phyloP scores from a whole-genome alignment of 1,140 invertebrate genomes.

The Pogonus chalceus region DNA sequence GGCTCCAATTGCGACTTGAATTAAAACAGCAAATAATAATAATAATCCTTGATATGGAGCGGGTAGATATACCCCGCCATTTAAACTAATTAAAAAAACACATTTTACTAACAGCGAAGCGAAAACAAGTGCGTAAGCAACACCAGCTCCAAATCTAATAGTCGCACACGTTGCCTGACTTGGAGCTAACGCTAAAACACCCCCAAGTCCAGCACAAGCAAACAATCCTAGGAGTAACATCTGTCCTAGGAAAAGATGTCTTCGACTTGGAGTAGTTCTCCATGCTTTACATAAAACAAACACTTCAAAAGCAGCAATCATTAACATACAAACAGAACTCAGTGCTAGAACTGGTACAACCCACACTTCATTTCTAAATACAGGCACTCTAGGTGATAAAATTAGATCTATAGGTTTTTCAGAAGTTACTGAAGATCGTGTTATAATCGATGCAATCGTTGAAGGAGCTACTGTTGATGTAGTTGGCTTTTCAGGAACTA shows the following conservation, averaged over 20 bases:
- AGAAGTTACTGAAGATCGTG: conserved; percentile 1
- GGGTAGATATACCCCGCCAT: conserved; percentile 85
- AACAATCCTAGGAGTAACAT: conserved; percentile 81
- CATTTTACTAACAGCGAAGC: conserved; percentile 87
- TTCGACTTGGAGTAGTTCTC: conserved; percentile 68
- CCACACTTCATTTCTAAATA: conserved; percentile 67
- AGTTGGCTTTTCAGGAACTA: conserved; percentile 43
- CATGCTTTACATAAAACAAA: conserved; percentile 84
- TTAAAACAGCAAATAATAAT: conserved; percentile 79
- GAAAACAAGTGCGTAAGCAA: conserved; percentile 82
- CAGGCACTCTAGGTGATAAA: conserved; percentile 20
- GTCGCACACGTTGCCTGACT: conserved; percentile 72
- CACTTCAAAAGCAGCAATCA: conserved; percentile 75
- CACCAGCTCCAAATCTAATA: conserved; percentile 72
- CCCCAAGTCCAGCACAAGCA: conserved; percentile 66
- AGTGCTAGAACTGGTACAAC: conserved; percentile 73
- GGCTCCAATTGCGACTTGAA: conserved; percentile 78
- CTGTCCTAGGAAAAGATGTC: conserved; percentile 85
- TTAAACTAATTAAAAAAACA: conserved; percentile 83
- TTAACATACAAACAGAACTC: conserved; percentile 65
- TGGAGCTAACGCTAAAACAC: conserved; percentile 69
- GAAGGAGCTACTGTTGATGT: conserved; percentile 30
- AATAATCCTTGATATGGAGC: conserved; percentile 83
- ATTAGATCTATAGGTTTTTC: conserved; percentile 26
- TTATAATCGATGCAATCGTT: conserved; percentile 25